Evolutionary conservation across 2,888 invertebrate species (phyloP), one percentile per base, ranked within the genome.

Genomic region (Pyrocoelia pectoralis): DNA sequence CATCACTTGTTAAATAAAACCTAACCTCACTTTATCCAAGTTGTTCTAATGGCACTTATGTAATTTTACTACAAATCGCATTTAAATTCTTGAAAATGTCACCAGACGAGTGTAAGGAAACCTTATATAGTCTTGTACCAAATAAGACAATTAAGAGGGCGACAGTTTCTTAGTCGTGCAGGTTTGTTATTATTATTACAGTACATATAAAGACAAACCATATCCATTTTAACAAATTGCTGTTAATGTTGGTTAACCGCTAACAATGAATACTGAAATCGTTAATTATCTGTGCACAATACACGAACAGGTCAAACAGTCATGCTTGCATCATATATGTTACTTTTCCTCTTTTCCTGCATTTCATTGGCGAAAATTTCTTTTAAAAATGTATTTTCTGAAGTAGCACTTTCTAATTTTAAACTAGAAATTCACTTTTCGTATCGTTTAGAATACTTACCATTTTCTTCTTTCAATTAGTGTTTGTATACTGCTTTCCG

Each of bases 241-340:
- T 53, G 54, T 48, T 53, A 61, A 65, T 61, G 65, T 68, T 68
- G 66, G 65, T 63, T 67, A 70, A 70, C 70, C 61, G 65, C 67
- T 66, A 70, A 70, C 68, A 70, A 70, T 70, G 66, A 67, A 61
- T 67, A 59, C 59, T 57, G 64, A 56, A 56, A 66, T 67, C 70
- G 67, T 70, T 68, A 70, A 70, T 70, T 68, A 68, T 67, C 64
- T 62, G 67, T 70, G 66, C 69, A 66, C 61, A 61, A 55, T 52
- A 54, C 68, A 51, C 59, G 46, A 28, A 18, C 56, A 66, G 62
- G 58, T 63, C 63, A 52, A 24, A 38, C 29, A 60, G 66, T 59
- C 63, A 64, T 48, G 48, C 55, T 51, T 56, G 28, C 56, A 58
- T 50, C 61, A 38, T 51, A 51, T 48, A 60, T 8, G 33, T 33